Conservation (phyloP, 2,113 vertebrate genomes). For the Ahaetulla prasina region DNA sequence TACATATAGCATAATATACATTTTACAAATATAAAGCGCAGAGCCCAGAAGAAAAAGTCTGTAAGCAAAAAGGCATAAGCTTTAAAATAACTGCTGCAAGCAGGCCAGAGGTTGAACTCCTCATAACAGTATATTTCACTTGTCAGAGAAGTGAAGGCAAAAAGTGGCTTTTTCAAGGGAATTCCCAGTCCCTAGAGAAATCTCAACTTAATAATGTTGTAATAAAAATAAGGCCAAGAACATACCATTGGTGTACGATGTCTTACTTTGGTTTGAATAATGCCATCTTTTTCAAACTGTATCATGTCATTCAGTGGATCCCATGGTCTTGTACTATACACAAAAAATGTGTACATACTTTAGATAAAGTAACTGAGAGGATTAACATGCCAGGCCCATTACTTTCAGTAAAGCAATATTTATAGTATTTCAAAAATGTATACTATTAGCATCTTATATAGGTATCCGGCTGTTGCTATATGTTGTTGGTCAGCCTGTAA, state of each 20-base stretch:
- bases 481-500: background rate
- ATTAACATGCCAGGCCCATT: background rate
- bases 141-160: background rate
- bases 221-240: constrained; percentile 75
- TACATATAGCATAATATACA: background rate
- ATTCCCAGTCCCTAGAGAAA: constrained; percentile 49
- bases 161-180: background rate
- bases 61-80: background rate
- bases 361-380: background rate
- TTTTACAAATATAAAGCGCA: background rate
- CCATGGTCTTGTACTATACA: constrained; percentile 90
- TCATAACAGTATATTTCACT: background rate
- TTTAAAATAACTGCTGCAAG: background rate
- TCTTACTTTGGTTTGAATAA: constrained; percentile 94
- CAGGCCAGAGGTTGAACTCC: background rate
- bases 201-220: background rate
- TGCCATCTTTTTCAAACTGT: constrained; percentile 96
- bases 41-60: background rate
- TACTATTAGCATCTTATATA: background rate
- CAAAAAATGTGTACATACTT: background rate
- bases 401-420: background rate
- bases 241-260: constrained; percentile 98
- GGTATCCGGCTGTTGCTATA: background rate
- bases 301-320: constrained; percentile 96
- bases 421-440: background rate